Base-by-base conservation (phyloP, 2,888 invertebrate species). In the Eurytoma adleriae region DNA sequence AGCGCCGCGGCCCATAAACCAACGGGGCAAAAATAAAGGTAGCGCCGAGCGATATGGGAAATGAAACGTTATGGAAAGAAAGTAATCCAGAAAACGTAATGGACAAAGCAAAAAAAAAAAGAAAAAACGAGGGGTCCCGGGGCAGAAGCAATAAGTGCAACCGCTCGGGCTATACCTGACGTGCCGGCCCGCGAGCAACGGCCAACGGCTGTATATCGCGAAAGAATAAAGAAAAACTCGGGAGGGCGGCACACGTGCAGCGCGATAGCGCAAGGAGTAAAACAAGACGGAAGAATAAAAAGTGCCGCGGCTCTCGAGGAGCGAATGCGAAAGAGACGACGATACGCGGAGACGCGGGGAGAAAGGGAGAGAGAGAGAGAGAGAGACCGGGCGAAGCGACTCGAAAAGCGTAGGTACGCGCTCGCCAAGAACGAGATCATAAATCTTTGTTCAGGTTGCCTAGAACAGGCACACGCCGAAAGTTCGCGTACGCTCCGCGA, bases 401-500 rank as follows among this genome's bases (percentile, higher is more conserved):
- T 50, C n/a, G 64, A 16, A 3, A 61, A 4, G 20, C 14, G 40
- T 7, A 52, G 18, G 57, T 24, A 54, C 24, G 16, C 20, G 67
- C 10, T 10, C 16, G 56, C 16, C 73, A 68, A 78, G 79, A 78
- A 76, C 79, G 79, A 69, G 82, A 82, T 82, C 83, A 83, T 83
- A 84, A 83, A 83, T 83, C 84, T 84, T 80, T 69, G 78, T 81
- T 78, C 67, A 48, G 64, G 52, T 71, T 80, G 81, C 75, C 81
- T 74, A 68, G 71, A 81, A 68, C 78, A 78, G 80, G 77, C 80
- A 30, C 68, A 56, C 57, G 68, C 79, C 80, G 61, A 71, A 71
- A 80, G 71, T 80, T 69, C 57, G 73, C 64, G 40, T 56, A 27
- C 18, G 68, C 10, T 20, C 40, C 30, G 48, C 66, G 24, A 52